phyloP scores from a whole-genome alignment of 2,888 invertebrate species.

The Sericinus montela region DNA sequence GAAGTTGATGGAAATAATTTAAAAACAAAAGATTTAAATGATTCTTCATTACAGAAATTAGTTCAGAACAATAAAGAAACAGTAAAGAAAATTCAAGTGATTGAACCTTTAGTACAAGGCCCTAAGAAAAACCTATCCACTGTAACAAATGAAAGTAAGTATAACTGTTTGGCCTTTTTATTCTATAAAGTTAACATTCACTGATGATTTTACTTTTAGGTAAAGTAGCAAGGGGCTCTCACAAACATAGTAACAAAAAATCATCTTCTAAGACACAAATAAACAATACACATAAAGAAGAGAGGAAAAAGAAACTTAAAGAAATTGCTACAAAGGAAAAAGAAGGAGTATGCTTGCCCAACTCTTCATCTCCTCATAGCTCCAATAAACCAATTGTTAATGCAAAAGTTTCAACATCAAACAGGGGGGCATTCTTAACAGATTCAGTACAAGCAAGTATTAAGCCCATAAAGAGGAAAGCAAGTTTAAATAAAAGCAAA shows the following conservation, averaged over 20 bases:
- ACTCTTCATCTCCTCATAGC: conserved; percentile 26
- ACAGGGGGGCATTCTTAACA: conserved; percentile 78
- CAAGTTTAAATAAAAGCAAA: conserved; percentile 9
- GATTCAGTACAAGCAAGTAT: conserved; percentile 39
- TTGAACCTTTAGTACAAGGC: conserved; percentile 41
- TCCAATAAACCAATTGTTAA: conserved; percentile 35
- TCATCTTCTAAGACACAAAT: conserved; percentile 37
- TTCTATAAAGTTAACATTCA: background rate
- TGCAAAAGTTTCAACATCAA: conserved; percentile 72
- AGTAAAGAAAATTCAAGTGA: conserved; percentile 47
- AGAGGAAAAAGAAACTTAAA: conserved; percentile 71
- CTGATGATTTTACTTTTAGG: background rate
- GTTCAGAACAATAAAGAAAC: conserved; percentile 23
- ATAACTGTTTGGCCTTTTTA: background rate
- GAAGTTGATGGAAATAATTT: conserved; percentile 34
- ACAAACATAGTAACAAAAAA: conserved; percentile 26
- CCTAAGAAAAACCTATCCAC: conserved; percentile 33
- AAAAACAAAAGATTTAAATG: conserved; percentile 24
- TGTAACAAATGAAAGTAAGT: conserved; percentile 38
- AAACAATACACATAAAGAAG: conserved; percentile 56
- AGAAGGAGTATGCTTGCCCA: conserved; percentile 32
- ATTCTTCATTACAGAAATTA: conserved; percentile 13
- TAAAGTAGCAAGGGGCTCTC: conserved; percentile 2
- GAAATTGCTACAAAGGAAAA: conserved; percentile 62
- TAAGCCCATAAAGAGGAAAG: conserved; percentile 37